Percentiles rank a stretch among this genome's conserved stretches.
These are phyloP conservation scores for Micromys minutus DNA, from an alignment of 2,113 vertebrate genomes.

Conservation along the genomic window DNA sequence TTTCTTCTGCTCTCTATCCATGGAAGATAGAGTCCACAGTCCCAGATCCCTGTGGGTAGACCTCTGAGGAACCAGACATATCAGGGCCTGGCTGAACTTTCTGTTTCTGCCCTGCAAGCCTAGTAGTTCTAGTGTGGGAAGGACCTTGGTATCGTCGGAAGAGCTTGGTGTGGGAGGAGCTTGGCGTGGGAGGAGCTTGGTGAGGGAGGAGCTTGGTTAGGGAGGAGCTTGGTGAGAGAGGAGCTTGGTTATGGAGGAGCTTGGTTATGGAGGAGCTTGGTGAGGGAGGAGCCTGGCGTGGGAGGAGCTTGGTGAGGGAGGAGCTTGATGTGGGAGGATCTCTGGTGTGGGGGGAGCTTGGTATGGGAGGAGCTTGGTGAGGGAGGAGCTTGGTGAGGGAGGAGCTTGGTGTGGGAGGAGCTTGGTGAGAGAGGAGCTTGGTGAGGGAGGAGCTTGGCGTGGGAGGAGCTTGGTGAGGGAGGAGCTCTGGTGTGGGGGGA, in stretches of 20 bases:
- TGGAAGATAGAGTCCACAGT: not conserved
- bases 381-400: not conserved
- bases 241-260: not conserved
- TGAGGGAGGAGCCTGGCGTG: not conserved
- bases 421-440: no score
- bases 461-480: no score
- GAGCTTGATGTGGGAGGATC: not conserved
- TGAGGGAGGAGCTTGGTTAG: no score
- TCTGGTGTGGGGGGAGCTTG: not conserved
- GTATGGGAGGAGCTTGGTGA: no score
- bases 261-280: no score
- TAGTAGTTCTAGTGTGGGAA: not conserved
- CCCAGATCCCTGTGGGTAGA: not conserved
- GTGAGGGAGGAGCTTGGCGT: no score
- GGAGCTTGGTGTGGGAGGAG: not conserved
- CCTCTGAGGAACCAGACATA: not conserved
- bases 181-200: not conserved
- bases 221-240: no score
- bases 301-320: no score
- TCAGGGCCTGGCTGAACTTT: not conserved
- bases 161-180: not conserved
- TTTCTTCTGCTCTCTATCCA: not conserved
- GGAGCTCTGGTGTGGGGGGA: not conserved
- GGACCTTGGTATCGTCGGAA: not conserved
- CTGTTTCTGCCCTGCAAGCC: not conserved